Evolutionary conservation across 2,113 vertebrate species (phyloP).

Genomic region (Xiphophorus couchianus): DNA sequence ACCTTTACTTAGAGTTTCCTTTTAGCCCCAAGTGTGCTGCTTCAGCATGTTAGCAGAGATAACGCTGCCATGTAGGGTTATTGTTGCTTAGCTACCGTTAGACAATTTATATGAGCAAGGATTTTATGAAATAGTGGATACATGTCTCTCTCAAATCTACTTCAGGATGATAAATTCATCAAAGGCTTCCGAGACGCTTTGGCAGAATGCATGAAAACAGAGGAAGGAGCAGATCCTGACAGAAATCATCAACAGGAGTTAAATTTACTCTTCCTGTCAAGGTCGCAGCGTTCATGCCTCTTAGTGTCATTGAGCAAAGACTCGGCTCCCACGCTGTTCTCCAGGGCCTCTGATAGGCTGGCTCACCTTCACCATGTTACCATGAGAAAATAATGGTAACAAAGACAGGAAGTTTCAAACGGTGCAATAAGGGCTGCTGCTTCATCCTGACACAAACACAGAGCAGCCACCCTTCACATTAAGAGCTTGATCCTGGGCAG

Average conservation of each 20-base stretch:
- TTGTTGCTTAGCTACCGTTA: not conserved
- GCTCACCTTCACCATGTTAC: slow-evolving; percentile 21
- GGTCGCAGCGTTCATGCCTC: not conserved
- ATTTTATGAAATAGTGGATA: not conserved
- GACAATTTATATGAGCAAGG: not conserved
- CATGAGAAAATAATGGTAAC: slow-evolving; percentile 7
- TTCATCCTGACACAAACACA: too few relatives aligned
- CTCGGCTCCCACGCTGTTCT: slow-evolving; percentile 19
- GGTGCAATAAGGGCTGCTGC: not conserved
- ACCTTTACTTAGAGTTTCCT: not conserved
- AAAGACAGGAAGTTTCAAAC: not conserved
- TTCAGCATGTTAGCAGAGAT: not conserved
- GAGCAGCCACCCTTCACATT: too few relatives aligned
- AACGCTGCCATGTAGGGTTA: not conserved
- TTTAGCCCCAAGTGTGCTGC: not conserved
- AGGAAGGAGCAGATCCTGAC: not conserved
- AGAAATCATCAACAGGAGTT: not conserved
- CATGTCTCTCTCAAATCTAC: not conserved
- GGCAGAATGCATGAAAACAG: not conserved
- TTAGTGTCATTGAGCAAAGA: slow-evolving; percentile 7
- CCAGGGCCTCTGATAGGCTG: slow-evolving; percentile 40
- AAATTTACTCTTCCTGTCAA: not conserved
- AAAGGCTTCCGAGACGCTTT: not conserved
- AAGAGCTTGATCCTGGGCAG: too few relatives aligned
- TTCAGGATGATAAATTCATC: not conserved